Evolutionary conservation across 1,140 invertebrate genomes (phyloP).

Genomic region (Rhyacophila brunnea): DNA sequence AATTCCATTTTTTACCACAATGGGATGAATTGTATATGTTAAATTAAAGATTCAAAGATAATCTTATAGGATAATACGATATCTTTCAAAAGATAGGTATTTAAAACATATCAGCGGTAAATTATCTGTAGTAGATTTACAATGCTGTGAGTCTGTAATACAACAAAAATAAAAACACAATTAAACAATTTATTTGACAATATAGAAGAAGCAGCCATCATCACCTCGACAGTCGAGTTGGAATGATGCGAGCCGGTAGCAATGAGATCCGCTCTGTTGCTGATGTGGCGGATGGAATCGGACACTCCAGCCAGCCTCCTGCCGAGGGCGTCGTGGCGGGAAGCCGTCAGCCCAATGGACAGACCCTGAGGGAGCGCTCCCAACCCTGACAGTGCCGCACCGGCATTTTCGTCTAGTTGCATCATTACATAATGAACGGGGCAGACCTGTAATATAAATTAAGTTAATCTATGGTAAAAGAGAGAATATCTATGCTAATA

Average conservation of each 20-base stretch:
- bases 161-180: slow-evolving; percentile 1
- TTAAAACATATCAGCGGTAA: no score
- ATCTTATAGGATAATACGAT: no score
- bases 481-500: no score
- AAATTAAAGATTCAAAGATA: no score
- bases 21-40: no score
- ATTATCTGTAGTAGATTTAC: no score
- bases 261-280: slow-evolving; percentile 10
- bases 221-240: slow-evolving; percentile 11
- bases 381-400: slow-evolving; percentile 1
- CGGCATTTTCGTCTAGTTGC: slow-evolving; percentile 4
- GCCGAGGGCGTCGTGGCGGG: slow-evolving; percentile 21
- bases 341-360: slow-evolving; percentile 2
- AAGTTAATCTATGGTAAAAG: no score
- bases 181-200: no score
- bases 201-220: background rate
- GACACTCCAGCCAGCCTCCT: slow-evolving; percentile 5
- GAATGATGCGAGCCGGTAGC: background rate
- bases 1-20: no score
- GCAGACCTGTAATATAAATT: no score
- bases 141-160: no score
- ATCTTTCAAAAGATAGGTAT: no score
- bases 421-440: slow-evolving; percentile 25
- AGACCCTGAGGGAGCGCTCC: slow-evolving; percentile 18
- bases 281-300: background rate